Base-by-base conservation (phyloP, 2,888 invertebrate species). In the Thelaira solivaga region DNA sequence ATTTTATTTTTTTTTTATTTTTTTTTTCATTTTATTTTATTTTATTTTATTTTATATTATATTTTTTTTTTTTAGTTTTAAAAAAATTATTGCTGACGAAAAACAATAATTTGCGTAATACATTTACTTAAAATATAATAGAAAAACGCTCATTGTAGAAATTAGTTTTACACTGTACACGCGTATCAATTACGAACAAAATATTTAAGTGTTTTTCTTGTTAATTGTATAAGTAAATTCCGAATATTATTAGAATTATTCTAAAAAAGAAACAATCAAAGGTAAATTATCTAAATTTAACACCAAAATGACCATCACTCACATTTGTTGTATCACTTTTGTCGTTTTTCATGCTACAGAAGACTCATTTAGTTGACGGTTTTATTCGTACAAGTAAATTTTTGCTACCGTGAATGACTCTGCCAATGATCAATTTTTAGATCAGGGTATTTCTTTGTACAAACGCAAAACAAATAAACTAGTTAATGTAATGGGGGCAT, bases 361-460 rank as follows among this genome's bases (percentile, higher is more conserved):
- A 73, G 68, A 73, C 51, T 69, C 73, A 78, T 78, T 74, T 31
- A 18, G 49, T 67, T 76, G 72, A 31, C 24, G 31, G 53, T 31
- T 51, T 55, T 26, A 55, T 24, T 11, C n/a, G 34, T 43, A 20
- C 31, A 26, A 39, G 49, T 34, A 16, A 34, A 7, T 26, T 45
- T 64, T 59, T 51, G 64, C 78, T 74, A 69, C 64, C 64, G 74
- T 74, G 61, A 61, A 39, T 45, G 39, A 65, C 20, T 74, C 41
- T 74, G 69, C 74, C 78, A 78, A 78, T 78, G 78, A 71, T 61
- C 78, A 74, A 47, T 61, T 78, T 78, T 65, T 78, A 49, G 78
- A 71, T 78, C 78, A 74, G 64, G 78, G 74, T 74, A 65, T 22
- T 62, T 74, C n/a, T 61, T 2, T 49, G 36, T 45, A n/a, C 20